A percentile compares a stretch with the other conserved stretches of the same genome.
Evolutionary conservation across 2,888 invertebrate genomes (phyloP).

Genomic region (Drosophila anomalata): DNA sequence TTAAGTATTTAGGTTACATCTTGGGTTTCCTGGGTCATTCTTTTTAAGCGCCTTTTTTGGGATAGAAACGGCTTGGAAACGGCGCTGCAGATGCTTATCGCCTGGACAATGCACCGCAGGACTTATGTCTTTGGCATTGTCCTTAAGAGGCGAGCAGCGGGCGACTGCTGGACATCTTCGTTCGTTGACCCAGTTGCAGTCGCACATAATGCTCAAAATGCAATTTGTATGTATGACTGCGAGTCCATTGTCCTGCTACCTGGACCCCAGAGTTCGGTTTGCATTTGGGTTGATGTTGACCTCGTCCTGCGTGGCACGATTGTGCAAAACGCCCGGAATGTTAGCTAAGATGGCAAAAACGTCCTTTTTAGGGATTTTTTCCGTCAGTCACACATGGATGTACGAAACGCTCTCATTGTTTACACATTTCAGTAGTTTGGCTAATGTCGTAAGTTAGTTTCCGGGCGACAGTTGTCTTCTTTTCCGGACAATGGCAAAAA

Average conservation of each 20-base stretch:
- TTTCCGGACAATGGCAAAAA: constrained; percentile 13
- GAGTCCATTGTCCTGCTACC: constrained; percentile 35
- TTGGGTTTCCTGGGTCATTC: constrained; percentile 3
- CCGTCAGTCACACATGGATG: constrained; percentile 8
- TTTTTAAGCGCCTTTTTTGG: constrained; percentile 30
- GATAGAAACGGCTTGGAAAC: constrained; percentile 10
- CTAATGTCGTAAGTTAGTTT: constrained; percentile 14
- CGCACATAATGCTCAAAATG: constrained; percentile 13
- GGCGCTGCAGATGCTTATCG: constrained; percentile 40
- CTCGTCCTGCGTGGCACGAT: constrained; percentile 1
- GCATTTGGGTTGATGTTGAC: constrained; percentile 6
- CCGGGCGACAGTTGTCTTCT: constrained; percentile 25
- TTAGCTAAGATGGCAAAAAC: constrained; percentile 29
- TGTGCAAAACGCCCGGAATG: constrained; percentile 21
- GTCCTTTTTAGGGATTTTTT: constrained; percentile 27
- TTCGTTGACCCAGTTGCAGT: constrained; percentile 29
- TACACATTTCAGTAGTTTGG: constrained; percentile 16
- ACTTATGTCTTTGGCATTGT: constrained; percentile 33
- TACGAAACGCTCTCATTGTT: constrained; percentile 25
- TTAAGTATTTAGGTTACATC: background rate
- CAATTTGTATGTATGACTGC: constrained; percentile 29
- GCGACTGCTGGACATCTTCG: constrained; percentile 28
- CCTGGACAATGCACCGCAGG: constrained; percentile 29
- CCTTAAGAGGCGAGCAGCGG: constrained; percentile 7
- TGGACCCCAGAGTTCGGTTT: constrained; percentile 19